Base-by-base conservation (phyloP, 2,797 vertebrate genomes). In the Monodelphis domestica region DNA sequence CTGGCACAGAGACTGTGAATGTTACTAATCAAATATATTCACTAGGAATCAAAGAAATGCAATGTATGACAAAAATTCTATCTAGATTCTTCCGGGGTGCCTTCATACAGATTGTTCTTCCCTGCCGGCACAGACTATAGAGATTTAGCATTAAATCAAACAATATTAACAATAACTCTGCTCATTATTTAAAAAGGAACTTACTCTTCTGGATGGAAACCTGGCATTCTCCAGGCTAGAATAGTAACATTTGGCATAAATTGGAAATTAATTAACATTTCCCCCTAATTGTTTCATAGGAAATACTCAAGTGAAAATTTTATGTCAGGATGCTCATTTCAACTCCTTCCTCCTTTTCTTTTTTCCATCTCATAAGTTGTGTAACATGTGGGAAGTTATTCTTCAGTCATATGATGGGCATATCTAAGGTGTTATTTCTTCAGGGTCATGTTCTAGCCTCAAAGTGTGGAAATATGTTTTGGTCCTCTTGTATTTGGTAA, bases 321-420 rank as follows among this genome's bases (percentile, higher is more conserved):
- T 91, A n/a, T 45, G 57, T 14, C 10, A 89, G n/a, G 53, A 95
- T 53, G 45, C 17, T 84, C 63, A 84, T 91, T 91, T 84, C 88
- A 52, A 26, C 24, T 10, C 26, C 56, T 2, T 4, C 12, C 53
- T 2, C 12, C 2, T 1, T 21, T 21, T 11, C 15, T 53, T 26
- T 14, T 26, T 30, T 6, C 45, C 26, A 17, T 7, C 89, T 89
- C 26, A 91, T 38, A 63, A 63, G 89, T 50, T 38, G 11, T 50
- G 21, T 84, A 84, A 24, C 70, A 84, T 50, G 21, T 10, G 50
- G 38, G 10, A 78, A 63, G 63, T 45, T 45, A 24, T 78, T 45
- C n/a, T 6, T 78, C 10, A 63, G 2, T 38, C 17, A 78, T 78
- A 45, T 45, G 1, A 78, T 38, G 38, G 10, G 1, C 38, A 26